Base-by-base conservation (phyloP, 2,888 invertebrate genomes). In the Ellobium chinense region DNA sequence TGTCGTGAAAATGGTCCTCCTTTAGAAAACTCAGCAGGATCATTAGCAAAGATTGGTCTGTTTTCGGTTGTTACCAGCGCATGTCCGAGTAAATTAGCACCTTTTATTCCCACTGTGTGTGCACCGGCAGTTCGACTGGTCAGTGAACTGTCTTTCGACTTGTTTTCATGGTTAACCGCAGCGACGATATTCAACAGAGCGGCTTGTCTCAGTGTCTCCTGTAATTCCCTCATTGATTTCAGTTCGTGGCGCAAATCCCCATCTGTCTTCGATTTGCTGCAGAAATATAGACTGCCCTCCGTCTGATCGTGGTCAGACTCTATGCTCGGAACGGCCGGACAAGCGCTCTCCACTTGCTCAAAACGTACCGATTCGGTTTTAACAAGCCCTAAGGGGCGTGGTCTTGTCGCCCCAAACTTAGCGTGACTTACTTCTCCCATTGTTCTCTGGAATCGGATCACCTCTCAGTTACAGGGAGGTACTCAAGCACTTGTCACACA, bases 151-250 rank as follows among this genome's bases (percentile, higher is more conserved):
- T 21, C 46, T 31, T 18, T 14, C 2, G 70, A 14, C 21, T 2
- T 46, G 7, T 65, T 37, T n/a, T 79, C 78, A n/a, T 84, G 82
- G 72, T 87, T 88, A 21, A 87, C 88, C 1, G 87, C 86, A 1
- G 89, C 89, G n/a, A 89, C 89, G 37, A 89, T 89, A 77, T 89
- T 88, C 62, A 89, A 87, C 46, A 89, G 82, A 18, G 88, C 84
- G 3, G 87, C 88, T 24, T 88, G 87, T 54, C 87, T 85, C 36
- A 87, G 82, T 39, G 84, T 85, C 24, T 87, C 87, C 24, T 84
- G 84, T 56, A 87, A 80, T 12, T 85, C 85, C 46, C 60, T 73
- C 83, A 82, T 82, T 2, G 72, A 72, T 56, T 69, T 81, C 4
- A 70, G 54, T 3, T 70, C 70, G 9, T 24, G 46, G 9, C 54